Percentiles rank a stretch among this genome's conserved stretches.
These are phyloP conservation scores for Nyctalus aviator DNA, from an alignment of 2,797 vertebrate genomes.

Conservation along the genomic window DNA sequence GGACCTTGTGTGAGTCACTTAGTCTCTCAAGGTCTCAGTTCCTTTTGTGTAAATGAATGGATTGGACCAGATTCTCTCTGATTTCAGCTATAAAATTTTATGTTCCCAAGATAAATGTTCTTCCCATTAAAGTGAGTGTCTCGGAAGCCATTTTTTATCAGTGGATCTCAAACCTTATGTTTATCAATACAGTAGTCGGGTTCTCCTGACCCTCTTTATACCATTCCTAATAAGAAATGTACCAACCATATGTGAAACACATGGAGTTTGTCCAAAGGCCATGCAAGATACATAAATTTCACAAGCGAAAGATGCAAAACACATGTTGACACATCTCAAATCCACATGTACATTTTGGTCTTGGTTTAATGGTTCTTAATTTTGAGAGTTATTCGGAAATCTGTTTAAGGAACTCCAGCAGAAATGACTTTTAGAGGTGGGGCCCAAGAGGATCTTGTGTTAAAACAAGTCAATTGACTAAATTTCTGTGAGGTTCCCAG, in stretches of 20 bases:
- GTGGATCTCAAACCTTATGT: conserved; percentile 67
- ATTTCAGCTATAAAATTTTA: conserved; percentile 66
- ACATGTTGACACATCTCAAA: conserved; percentile 83
- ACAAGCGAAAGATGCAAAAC: conserved; percentile 85
- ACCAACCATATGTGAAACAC: conserved; percentile 88
- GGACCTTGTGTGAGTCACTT: conserved; percentile 20
- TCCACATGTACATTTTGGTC: conserved; percentile 83
- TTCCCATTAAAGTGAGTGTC: conserved; percentile 58
- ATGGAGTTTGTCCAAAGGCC: conserved; percentile 81
- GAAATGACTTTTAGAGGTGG: conserved; percentile 54
- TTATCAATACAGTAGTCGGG: conserved; percentile 83
- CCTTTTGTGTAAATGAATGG: conserved; percentile 23
- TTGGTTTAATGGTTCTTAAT: conserved; percentile 80
- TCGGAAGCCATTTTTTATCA: conserved; percentile 76
- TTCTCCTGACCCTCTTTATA: conserved; percentile 76
- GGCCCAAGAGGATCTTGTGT: neutral
- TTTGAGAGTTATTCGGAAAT: conserved; percentile 70
- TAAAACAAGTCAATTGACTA: conserved; percentile 38
- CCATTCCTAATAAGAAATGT: conserved; percentile 83
- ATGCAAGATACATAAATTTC: conserved; percentile 87
- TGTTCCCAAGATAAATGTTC: conserved; percentile 64
- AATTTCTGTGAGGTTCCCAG: neutral
- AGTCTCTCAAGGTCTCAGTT: neutral
- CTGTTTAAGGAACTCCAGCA: conserved; percentile 48
- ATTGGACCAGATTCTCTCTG: conserved; percentile 24